Evolutionary conservation across 2,888 invertebrate genomes (phyloP).

Genomic region (Leptinotarsa peninsularis): DNA sequence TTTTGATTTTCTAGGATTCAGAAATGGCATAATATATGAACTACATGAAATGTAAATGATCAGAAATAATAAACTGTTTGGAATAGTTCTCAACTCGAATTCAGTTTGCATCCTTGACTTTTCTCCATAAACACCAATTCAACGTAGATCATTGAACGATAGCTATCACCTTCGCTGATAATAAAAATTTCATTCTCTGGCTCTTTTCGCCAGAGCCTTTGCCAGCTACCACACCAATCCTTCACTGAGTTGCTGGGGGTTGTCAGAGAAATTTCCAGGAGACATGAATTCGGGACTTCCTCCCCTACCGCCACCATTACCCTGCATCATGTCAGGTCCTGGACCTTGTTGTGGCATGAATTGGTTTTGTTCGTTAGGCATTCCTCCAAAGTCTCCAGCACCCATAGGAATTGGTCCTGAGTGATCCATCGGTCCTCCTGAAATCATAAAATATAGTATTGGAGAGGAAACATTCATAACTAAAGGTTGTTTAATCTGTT

Average conservation of each 20-base stretch:
- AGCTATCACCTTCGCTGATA: background rate
- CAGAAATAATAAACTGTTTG: background rate
- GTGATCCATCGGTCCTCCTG: conserved; percentile 81
- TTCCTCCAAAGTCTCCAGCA: conserved; percentile 83
- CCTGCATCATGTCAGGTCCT: conserved; percentile 73
- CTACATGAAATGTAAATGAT: background rate
- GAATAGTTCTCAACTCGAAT: background rate
- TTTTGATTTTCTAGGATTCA: too few species aligned
- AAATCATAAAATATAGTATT: conserved; percentile 39
- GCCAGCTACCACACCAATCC: conserved; percentile 80
- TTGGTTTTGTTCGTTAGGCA: conserved; percentile 73
- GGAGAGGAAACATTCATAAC: background rate
- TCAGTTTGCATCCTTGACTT: background rate
- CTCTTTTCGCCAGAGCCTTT: conserved; percentile 66
- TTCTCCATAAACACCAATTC: background rate
- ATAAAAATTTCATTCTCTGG: conserved; percentile 59
- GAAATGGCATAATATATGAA: too few species aligned
- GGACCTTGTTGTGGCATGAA: conserved; percentile 69
- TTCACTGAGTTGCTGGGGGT: conserved; percentile 80
- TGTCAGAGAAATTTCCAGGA: conserved; percentile 74
- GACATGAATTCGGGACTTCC: conserved; percentile 82
- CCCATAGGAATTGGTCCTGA: conserved; percentile 75
- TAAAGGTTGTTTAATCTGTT: background rate
- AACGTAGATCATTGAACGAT: background rate
- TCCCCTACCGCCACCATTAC: conserved; percentile 76